These are phyloP conservation scores for Teleogryllus occipitalis DNA, from an alignment of 1,140 invertebrate species.

Conservation along the genomic window DNA sequence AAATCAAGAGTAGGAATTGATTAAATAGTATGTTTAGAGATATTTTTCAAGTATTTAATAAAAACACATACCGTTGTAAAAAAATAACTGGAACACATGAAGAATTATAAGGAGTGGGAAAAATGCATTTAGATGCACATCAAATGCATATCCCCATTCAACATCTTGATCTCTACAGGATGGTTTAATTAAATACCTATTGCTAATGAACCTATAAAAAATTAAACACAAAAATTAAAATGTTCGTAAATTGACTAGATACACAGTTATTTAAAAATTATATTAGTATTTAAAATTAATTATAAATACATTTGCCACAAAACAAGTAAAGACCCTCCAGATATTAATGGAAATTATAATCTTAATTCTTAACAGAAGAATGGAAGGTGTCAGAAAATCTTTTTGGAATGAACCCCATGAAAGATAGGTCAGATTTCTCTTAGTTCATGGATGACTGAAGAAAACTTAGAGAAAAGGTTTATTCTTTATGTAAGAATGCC, in stretches of 20 bases:
- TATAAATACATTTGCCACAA: too few relatives aligned
- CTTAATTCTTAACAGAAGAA: too few relatives aligned
- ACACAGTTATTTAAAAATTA: conserved; percentile 7
- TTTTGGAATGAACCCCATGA: too few relatives aligned
- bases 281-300: background rate
- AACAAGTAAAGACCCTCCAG: too few relatives aligned
- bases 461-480: too few relatives aligned
- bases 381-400: too few relatives aligned
- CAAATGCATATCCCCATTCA: conserved; percentile 98
- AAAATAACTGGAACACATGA: conserved; percentile 84
- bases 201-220: conserved; percentile 69
- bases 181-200: conserved; percentile 76
- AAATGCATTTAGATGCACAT: conserved; percentile 97
- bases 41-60: background rate
- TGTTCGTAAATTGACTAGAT: background rate
- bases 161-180: conserved; percentile 61
- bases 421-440: too few relatives aligned
- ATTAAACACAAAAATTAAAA: conserved; percentile 14
- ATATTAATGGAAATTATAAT: too few relatives aligned
- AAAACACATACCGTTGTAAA: conserved; percentile 68
- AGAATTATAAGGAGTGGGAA: conserved; percentile 91
- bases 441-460: too few relatives aligned
- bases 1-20: conserved; percentile 23
- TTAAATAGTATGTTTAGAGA: background rate
- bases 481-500: too few relatives aligned